These are phyloP conservation scores for Ectemnius lituratus DNA, from an alignment of 2,888 invertebrate species.

Conservation along the genomic window DNA sequence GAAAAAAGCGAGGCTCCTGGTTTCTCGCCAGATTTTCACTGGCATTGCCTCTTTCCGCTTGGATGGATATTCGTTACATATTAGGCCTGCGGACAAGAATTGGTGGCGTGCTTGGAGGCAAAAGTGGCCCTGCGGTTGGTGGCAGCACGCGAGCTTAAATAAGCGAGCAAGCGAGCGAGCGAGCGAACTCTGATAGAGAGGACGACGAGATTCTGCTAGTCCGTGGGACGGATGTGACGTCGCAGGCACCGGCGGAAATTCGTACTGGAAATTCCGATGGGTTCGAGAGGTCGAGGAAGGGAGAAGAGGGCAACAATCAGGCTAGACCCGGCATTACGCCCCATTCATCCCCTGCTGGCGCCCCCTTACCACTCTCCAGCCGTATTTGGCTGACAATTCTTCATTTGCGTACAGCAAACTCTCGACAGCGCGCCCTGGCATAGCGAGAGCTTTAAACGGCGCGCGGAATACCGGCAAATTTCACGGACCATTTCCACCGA, in stretches of 20 bases:
- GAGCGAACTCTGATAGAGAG: conserved; percentile 35
- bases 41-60: not conserved
- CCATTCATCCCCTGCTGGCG: conserved; percentile 72
- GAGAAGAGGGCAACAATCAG: conserved; percentile 75
- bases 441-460: conserved; percentile 63
- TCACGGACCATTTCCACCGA: conserved; percentile 40
- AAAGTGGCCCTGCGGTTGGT: too few species aligned
- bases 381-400: conserved; percentile 77
- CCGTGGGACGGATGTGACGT: conserved; percentile 72
- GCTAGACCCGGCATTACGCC: conserved; percentile 76
- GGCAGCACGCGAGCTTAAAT: conserved; percentile 40
- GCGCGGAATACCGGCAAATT: conserved; percentile 51
- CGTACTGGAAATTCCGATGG: conserved; percentile 74
- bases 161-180: conserved; percentile 17
- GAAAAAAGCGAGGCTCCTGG: conserved; percentile 3
- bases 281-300: conserved; percentile 66
- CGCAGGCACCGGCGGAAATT: conserved; percentile 71
- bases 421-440: conserved; percentile 57
- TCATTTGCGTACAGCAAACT: conserved; percentile 77
- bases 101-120: too few species aligned
- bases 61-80: not conserved
- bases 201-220: conserved; percentile 59
- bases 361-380: conserved; percentile 61
- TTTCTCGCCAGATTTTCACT: conserved; percentile 9
- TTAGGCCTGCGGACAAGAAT: too few species aligned